Percentiles rank a stretch among this genome's conserved stretches.
Evolutionary conservation across 2,797 vertebrate genomes (phyloP).

Genomic region (Babyrousa celebensis): DNA sequence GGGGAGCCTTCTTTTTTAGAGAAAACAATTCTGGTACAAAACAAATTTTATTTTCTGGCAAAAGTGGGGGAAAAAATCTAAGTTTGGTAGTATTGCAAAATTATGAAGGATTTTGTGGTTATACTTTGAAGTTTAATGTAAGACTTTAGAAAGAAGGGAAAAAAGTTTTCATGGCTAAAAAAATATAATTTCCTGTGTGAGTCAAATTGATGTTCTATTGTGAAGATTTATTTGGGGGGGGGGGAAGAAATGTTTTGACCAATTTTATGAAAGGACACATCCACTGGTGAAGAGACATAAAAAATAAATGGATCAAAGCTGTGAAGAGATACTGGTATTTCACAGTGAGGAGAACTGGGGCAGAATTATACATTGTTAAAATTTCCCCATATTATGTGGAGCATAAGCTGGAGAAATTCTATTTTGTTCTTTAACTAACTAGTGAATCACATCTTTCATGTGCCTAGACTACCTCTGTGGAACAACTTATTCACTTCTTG

Average conservation of each 20-base stretch:
- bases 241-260: neutral
- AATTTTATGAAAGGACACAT: constrained; percentile 43
- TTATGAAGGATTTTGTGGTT: constrained; percentile 71
- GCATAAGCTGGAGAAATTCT: neutral
- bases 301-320: constrained; percentile 49
- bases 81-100: constrained; percentile 64
- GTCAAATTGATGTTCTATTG: constrained; percentile 46
- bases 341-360: neutral
- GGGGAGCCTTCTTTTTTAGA: constrained; percentile 59
- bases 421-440: neutral
- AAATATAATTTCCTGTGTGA: constrained; percentile 10
- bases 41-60: constrained; percentile 62
- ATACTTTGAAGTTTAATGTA: constrained; percentile 70
- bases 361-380: neutral
- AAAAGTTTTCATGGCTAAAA: constrained; percentile 57
- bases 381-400: neutral
- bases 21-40: constrained; percentile 74
- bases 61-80: constrained; percentile 30
- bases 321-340: neutral
- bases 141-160: constrained; percentile 68
- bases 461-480: neutral
- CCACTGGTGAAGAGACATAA: neutral
- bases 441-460: neutral
- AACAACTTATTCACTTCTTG: neutral
- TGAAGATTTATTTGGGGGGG: neutral